A percentile compares a stretch with the other conserved stretches of the same genome.
These are phyloP conservation scores for Allygus modestus DNA, from an alignment of 2,888 invertebrate genomes.

Conservation along the genomic window DNA sequence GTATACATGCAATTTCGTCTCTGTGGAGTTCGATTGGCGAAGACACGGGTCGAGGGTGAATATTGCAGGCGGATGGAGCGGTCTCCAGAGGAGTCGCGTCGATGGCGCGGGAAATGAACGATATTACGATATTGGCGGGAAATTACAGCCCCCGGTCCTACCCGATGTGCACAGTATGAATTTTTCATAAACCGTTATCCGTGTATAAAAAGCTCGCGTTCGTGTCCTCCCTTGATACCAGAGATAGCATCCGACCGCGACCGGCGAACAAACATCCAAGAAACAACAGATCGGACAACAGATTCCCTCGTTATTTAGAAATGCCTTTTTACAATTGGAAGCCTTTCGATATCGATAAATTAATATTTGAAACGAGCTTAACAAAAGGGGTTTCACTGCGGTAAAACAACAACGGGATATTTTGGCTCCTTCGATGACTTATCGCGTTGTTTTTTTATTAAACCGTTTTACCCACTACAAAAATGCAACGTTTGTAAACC, in stretches of 20 bases:
- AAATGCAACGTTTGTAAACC: too few species aligned
- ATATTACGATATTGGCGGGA: conserved; percentile 19
- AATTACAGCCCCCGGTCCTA: conserved; percentile 11
- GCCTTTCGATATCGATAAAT: too few species aligned
- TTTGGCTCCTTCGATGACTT: too few species aligned
- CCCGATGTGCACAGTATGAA: conserved; percentile 5
- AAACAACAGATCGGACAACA: not conserved
- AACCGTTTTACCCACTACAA: too few species aligned
- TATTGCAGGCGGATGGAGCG: conserved; percentile 43
- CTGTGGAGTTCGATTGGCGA: not conserved
- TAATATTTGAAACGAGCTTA: too few species aligned
- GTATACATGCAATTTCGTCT: conserved; percentile 2
- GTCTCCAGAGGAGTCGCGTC: conserved; percentile 36
- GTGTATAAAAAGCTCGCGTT: not conserved
- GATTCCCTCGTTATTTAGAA: not conserved
- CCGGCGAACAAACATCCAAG: not conserved
- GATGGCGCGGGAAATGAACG: conserved; percentile 25
- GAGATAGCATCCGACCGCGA: not conserved
- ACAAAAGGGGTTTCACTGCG: too few species aligned
- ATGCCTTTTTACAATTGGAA: not conserved
- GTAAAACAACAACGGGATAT: too few species aligned
- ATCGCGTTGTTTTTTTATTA: too few species aligned
- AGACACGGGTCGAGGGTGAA: conserved; percentile 34
- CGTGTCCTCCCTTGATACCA: not conserved
- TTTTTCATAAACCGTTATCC: conserved; percentile 39